These are phyloP conservation scores for Brachionus asplanchnoidis DNA, from an alignment of 1,140 invertebrate species.

Conservation along the genomic window DNA sequence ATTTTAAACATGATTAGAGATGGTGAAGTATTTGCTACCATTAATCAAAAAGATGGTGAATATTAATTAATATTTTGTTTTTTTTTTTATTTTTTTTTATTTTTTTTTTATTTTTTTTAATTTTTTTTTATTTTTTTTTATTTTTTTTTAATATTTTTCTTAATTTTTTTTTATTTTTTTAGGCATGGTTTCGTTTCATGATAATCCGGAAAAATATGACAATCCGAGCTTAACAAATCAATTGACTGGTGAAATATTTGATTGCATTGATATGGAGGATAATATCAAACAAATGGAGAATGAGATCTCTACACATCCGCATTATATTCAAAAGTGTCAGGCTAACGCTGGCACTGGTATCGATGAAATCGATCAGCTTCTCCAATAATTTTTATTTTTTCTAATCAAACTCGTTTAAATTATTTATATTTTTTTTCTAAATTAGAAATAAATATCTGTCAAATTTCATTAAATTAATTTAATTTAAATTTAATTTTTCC, in stretches of 20 bases:
- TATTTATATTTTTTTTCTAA: no score
- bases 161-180: neutral
- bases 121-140: neutral
- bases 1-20: constrained; percentile 96
- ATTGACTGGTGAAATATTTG: constrained; percentile 78
- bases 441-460: no score
- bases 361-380: constrained; percentile 23
- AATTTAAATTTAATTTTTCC: no score
- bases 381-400: neutral
- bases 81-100: neutral
- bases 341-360: neutral
- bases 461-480: no score
- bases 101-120: no score
- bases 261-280: constrained; percentile 77
- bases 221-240: constrained; percentile 76
- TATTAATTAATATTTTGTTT: neutral
- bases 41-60: constrained; percentile 84
- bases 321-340: constrained; percentile 68
- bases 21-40: constrained; percentile 90
- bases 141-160: no score
- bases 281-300: constrained; percentile 85
- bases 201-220: constrained; percentile 90
- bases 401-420: no score
- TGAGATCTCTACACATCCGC: constrained; percentile 82
- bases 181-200: constrained; percentile 88